A percentile compares a stretch with the other conserved stretches of the same genome.
Evolutionary conservation across 2,888 invertebrate genomes (phyloP).

Genomic region (Nineta flava): DNA sequence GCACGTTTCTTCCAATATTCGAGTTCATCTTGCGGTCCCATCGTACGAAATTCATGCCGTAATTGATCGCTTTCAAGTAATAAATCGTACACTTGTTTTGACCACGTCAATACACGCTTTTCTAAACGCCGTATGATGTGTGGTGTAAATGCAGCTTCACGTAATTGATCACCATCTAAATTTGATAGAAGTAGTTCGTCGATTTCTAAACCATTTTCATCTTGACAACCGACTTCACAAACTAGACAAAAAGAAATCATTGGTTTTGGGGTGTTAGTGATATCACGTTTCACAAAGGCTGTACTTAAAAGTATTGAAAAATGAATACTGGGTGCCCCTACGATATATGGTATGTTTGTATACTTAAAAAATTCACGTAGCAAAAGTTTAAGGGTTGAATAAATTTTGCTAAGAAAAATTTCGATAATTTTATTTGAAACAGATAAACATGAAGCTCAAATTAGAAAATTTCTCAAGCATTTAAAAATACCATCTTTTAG

Average conservation of each 20-base stretch:
- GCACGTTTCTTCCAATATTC: slow-evolving; percentile 94
- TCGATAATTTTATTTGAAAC: too few species aligned
- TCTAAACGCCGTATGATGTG: slow-evolving; percentile 50
- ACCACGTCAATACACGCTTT: slow-evolving; percentile 61
- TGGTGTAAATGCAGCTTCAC: slow-evolving; percentile 49
- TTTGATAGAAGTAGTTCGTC: slow-evolving; percentile 43
- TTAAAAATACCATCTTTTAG: too few species aligned
- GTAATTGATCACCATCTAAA: slow-evolving; percentile 47
- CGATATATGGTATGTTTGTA: too few species aligned
- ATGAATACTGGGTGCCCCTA: too few species aligned
- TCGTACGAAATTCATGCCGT: slow-evolving; percentile 77
- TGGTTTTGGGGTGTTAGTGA: too few species aligned
- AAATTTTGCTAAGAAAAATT: too few species aligned
- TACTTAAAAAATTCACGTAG: too few species aligned
- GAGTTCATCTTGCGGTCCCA: slow-evolving; percentile 82
- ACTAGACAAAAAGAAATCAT: slow-evolving; percentile 29
- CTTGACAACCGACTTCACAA: slow-evolving; percentile 70
- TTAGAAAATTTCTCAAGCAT: too few species aligned
- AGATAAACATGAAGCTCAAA: too few species aligned
- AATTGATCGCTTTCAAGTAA: slow-evolving; percentile 85
- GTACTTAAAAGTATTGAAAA: too few species aligned
- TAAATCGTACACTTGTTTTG: slow-evolving; percentile 64
- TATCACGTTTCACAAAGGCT: too few species aligned
- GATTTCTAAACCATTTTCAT: slow-evolving; percentile 63
- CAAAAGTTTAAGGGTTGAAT: too few species aligned